Evolutionary conservation across 1,140 invertebrate species (phyloP), one percentile per base, ranked within the genome.

Genomic region (Anastatus disparis): DNA sequence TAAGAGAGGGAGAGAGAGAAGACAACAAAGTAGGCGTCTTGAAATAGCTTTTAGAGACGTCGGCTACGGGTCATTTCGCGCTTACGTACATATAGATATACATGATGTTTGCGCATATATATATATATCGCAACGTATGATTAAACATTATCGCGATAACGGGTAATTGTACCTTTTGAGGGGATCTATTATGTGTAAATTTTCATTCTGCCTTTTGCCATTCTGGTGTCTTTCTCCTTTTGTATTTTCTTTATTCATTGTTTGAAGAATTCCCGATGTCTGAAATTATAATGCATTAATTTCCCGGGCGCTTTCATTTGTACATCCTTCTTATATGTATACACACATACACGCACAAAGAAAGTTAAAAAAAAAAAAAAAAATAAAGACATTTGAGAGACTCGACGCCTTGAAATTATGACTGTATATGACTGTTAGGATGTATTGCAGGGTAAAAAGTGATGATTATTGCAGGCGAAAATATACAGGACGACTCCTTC

Each of bases 91-190:
- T n/a, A n/a, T 44, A 17, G 42, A 44, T 53, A 27, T 24, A 20
- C 27, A 38, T 8, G 29, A 68, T 59, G 65, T 56, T 66, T 59
- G 55, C 44, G 22, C 66, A 35, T 29, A 6, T n/a, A 27, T 26
- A 53, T 46, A 42, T n/a, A n/a, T n/a, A n/a, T n/a, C 20, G 38
- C 58, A 63, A 63, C 67, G 67, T 70, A 63, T 70, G 59, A 70
- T 70, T 71, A 71, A 71, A 71, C 69, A 71, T 71, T 71, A 71
- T 71, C 53, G 61, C 69, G 61, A 71, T 71, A 71, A 58, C 53
- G 61, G 58, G 50, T 70, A 70, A 70, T 70, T 70, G 59, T 50
- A 70, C 58, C 26, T 62, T 53, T 70, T 70, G 48, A 48, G 52
- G 29, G 50, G 64, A n/a, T n/a, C 50, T 42, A 71, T 71, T 71